phyloP scores from a whole-genome alignment of 1,140 invertebrate species.

The Cotesia chilonis region DNA sequence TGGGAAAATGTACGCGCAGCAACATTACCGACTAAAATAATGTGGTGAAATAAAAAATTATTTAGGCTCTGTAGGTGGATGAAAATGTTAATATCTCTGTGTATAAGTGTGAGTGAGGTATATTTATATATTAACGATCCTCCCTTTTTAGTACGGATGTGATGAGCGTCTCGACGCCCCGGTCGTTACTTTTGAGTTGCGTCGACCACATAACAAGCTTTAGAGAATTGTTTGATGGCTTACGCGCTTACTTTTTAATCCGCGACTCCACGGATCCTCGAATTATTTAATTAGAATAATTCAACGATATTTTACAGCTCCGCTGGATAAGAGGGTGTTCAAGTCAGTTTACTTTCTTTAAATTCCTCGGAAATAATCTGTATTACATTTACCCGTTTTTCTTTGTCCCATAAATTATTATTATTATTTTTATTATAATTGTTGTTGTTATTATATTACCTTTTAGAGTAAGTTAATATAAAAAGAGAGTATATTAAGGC shows the following conservation, averaged over 20 bases:
- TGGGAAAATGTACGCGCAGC: conserved; percentile 6
- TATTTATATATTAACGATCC: no score
- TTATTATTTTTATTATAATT: not conserved
- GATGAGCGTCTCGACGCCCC: not conserved
- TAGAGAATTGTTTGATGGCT: conserved; percentile 31
- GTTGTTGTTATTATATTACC: not conserved
- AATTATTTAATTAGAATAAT: conserved; percentile 33
- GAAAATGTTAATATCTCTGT: no score
- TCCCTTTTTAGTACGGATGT: not conserved
- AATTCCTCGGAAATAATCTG: no score
- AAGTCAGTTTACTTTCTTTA: not conserved
- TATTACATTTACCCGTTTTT: no score
- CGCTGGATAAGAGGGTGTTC: not conserved
- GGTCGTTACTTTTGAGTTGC: conserved; percentile 35
- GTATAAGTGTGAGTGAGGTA: no score
- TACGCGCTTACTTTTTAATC: conserved; percentile 7
- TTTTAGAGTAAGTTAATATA: not conserved
- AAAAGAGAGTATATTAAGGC: not conserved
- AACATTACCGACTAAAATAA: not conserved
- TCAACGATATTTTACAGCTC: not conserved
- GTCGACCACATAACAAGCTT: conserved; percentile 42
- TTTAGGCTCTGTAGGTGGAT: no score
- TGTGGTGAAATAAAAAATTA: no score
- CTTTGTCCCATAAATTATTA: no score
- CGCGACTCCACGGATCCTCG: conserved; percentile 7